Evolutionary conservation across 1,140 invertebrate genomes (phyloP).

Genomic region (Dinothrombium tinctorium): DNA sequence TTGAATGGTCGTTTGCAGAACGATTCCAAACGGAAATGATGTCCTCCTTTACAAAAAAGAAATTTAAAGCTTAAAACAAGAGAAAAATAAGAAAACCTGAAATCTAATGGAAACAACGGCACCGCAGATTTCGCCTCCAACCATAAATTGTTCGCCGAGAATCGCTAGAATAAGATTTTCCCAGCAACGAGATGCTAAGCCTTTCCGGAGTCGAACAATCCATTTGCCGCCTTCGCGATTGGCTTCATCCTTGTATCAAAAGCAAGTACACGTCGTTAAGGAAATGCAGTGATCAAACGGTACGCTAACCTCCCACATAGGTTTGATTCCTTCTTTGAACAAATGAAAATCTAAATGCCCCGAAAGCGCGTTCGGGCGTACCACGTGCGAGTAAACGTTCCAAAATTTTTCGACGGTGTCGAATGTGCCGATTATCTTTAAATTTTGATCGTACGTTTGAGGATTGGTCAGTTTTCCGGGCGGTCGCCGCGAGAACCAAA

Average conservation of each 20-base stretch:
- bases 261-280: neutral
- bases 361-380: conserved; percentile 59
- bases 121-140: conserved; percentile 94
- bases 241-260: conserved; percentile 49
- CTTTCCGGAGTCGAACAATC: conserved; percentile 80
- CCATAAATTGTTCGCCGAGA: conserved; percentile 90
- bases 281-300: conserved; percentile 2
- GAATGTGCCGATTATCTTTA: conserved; percentile 44
- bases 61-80: neutral
- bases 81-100: conserved; percentile 36
- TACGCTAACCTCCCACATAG: conserved; percentile 72
- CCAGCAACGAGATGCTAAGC: conserved; percentile 84
- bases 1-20: conserved; percentile 60
- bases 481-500: conserved; percentile 60
- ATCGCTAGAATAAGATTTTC: conserved; percentile 95
- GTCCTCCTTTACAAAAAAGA: conserved; percentile 42
- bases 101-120: conserved; percentile 82
- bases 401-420: conserved; percentile 82
- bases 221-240: conserved; percentile 91
- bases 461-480: conserved; percentile 33
- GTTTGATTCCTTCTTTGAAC: conserved; percentile 94
- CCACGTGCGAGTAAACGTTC: conserved; percentile 72
- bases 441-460: conserved; percentile 44
- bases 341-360: conserved; percentile 84
- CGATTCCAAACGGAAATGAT: conserved; percentile 95